Evolutionary conservation across 2,888 invertebrate genomes (phyloP).

Genomic region (Amblyteles armatorius): DNA sequence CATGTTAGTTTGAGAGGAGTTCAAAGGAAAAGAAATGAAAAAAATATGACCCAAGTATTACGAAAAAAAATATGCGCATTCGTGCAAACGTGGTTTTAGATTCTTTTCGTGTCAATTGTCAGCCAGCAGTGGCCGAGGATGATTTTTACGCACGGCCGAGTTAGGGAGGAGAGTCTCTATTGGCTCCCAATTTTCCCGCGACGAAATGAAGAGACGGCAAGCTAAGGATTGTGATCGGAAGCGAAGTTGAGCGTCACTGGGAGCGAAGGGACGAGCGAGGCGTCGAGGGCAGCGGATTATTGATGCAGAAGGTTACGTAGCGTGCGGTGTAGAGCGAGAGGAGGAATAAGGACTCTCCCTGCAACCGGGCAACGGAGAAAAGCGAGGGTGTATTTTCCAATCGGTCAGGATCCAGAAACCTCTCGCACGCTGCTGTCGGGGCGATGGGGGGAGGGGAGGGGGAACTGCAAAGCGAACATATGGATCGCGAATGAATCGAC

Average conservation of each 20-base stretch:
- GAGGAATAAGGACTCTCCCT: constrained; percentile 59
- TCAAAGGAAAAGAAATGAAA: too few species aligned
- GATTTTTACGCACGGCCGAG: not conserved
- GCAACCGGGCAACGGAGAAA: constrained; percentile 50
- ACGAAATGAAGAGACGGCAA: constrained; percentile 1
- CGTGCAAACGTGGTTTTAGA: not conserved
- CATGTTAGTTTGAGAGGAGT: too few species aligned
- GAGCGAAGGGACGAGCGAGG: constrained; percentile 66
- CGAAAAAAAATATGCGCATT: not conserved
- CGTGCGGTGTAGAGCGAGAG: constrained; percentile 20
- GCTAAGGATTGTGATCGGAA: constrained; percentile 8
- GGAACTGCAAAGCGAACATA: constrained; percentile 46
- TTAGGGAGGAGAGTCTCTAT: not conserved
- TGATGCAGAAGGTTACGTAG: constrained; percentile 75
- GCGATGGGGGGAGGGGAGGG: constrained; percentile 3
- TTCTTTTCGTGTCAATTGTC: too few species aligned
- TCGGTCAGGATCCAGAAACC: constrained; percentile 67
- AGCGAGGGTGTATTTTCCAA: constrained; percentile 74
- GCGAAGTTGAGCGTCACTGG: constrained; percentile 75
- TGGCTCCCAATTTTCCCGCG: not conserved
- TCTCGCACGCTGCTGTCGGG: constrained; percentile 30
- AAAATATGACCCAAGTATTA: too few species aligned
- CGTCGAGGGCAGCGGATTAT: constrained; percentile 70
- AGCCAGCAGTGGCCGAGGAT: too few species aligned
- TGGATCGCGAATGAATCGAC: constrained; percentile 57